Evolutionary conservation across 1,140 invertebrate genomes (phyloP).

Genomic region (Drosophila nannoptera): DNA sequence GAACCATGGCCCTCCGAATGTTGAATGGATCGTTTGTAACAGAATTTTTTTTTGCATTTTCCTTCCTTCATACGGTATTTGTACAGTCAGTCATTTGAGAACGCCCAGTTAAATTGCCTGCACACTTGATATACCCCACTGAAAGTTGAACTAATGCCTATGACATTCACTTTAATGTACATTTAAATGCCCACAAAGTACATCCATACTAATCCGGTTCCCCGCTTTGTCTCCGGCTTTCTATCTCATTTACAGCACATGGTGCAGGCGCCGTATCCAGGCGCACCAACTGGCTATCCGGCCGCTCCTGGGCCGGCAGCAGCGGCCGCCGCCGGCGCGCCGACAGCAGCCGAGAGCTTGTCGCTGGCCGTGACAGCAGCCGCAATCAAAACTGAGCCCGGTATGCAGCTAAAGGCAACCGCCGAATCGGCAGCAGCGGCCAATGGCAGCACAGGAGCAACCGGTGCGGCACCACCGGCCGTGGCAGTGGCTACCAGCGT

Average conservation of each 20-base stretch:
- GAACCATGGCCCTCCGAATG: background rate
- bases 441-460: slow-evolving; percentile 44
- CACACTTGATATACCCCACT: background rate
- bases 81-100: too few species aligned
- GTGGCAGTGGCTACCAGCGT: slow-evolving; percentile 79
- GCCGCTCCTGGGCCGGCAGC: slow-evolving; percentile 82
- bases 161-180: slow-evolving; percentile 30
- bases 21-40: too few species aligned
- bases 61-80: too few species aligned
- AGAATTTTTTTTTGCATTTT: too few species aligned
- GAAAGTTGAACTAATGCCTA: slow-evolving; percentile 18
- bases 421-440: slow-evolving; percentile 55
- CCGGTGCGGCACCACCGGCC: slow-evolving; percentile 43
- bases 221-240: slow-evolving; percentile 26
- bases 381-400: slow-evolving; percentile 80
- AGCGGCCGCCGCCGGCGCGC: slow-evolving; percentile 79
- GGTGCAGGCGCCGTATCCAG: slow-evolving; percentile 92
- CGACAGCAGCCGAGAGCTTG: slow-evolving; percentile 79
- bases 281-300: slow-evolving; percentile 88
- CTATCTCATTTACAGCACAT: slow-evolving; percentile 87
- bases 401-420: slow-evolving; percentile 81
- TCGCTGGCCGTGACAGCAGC: slow-evolving; percentile 83
- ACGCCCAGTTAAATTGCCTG: background rate
- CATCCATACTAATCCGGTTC: slow-evolving; percentile 52
- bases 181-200: slow-evolving; percentile 12